Conservation (phyloP, 1,140 invertebrate genomes). For the Drosophila funebris region DNA sequence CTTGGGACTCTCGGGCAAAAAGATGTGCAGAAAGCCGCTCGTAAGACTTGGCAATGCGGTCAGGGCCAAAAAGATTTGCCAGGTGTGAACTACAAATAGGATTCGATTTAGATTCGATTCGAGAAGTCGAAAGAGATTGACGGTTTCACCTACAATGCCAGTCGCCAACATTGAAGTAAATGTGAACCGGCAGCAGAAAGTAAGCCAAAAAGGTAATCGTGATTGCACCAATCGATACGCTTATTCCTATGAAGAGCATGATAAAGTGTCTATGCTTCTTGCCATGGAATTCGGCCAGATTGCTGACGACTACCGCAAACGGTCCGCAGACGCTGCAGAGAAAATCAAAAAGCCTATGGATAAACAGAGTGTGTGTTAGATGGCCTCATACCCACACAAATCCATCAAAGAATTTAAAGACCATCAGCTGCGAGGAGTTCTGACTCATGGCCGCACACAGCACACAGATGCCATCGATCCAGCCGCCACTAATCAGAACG, state of each 20-base stretch:
- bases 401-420: conserved; percentile 90
- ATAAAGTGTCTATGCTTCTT: conserved; percentile 86
- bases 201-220: conserved; percentile 85
- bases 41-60: conserved; percentile 87
- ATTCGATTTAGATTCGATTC: background rate
- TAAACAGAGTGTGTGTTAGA: background rate
- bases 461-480: conserved; percentile 88
- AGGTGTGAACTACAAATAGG: conserved; percentile 86
- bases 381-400: conserved; percentile 86
- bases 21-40: conserved; percentile 87
- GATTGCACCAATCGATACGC: conserved; percentile 85
- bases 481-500: conserved; percentile 88
- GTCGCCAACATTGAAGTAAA: conserved; percentile 42
- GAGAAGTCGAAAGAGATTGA: background rate
- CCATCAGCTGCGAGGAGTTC: conserved; percentile 88
- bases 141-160: conserved; percentile 46
- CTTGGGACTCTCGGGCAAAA: conserved; percentile 92
- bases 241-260: conserved; percentile 86
- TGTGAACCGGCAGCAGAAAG: conserved; percentile 83
- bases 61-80: conserved; percentile 89
- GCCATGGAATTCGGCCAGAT: conserved; percentile 88
- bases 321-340: conserved; percentile 88
- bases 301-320: conserved; percentile 88
- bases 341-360: background rate
- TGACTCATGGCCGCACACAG: conserved; percentile 88